Conservation (phyloP, 92 coral and sea anemone genomes). For the Anthopleura xanthogrammica region DNA sequence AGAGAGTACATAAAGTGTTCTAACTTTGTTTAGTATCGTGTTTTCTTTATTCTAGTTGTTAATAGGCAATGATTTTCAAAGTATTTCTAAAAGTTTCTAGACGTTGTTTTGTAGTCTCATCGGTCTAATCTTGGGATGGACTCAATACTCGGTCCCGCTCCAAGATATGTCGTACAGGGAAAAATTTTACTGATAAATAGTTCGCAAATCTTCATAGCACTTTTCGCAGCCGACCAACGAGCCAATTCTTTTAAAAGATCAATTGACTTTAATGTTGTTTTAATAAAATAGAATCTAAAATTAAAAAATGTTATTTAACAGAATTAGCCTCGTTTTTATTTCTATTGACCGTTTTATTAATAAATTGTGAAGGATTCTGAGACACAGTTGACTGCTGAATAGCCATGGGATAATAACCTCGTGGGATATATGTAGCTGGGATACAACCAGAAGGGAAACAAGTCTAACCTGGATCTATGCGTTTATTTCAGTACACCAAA, state of each 20-base stretch:
- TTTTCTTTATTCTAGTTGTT: neutral
- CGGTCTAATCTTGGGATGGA: neutral
- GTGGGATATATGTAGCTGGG: too few species aligned
- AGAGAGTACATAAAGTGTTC: neutral
- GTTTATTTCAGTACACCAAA: too few species aligned
- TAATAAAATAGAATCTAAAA: too few species aligned
- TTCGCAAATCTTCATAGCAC: neutral
- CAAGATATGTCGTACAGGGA: neutral
- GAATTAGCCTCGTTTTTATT: neutral
- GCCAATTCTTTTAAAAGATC: neutral
- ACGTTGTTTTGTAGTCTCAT: neutral
- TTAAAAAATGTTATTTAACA: neutral
- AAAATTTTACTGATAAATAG: neutral
- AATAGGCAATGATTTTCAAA: neutral
- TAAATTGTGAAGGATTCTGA: too few species aligned
- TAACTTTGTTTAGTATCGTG: conserved; percentile 1
- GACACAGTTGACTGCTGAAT: neutral
- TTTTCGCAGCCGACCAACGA: neutral
- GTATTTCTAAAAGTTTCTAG: neutral
- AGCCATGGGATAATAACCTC: too few species aligned
- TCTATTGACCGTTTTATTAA: neutral
- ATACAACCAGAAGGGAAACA: too few species aligned
- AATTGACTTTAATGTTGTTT: neutral
- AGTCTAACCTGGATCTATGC: too few species aligned
- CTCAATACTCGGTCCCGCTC: neutral